Evolutionary conservation across 2,797 vertebrate species (phyloP), one percentile per base, ranked within the genome.

Genomic region (Corythornis leucogaster): DNA sequence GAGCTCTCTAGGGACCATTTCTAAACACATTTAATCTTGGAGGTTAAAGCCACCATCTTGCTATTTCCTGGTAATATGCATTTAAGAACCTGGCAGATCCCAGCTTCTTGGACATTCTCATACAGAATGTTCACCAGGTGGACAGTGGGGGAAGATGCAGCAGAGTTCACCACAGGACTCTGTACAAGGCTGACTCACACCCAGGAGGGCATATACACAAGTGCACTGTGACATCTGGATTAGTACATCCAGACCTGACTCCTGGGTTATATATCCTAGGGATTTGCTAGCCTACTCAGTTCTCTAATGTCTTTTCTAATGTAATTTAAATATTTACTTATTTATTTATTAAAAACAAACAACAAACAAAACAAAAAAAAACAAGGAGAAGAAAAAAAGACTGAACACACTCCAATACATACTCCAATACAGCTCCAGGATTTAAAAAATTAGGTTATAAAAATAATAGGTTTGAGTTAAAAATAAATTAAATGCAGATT

Each of bases 1-100:
- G 15, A 30, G 63, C 26, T 79, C 75, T 84, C 17, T 0, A 46
- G 63, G n/a, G 67, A 51, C 16, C 33, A 45, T 33, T 80, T 79
- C 48, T 87, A 87, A 92, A 59, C 63, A 78, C 26, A 15, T 92
- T 87, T 75, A 83, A 59, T 86, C 66, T 71, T 54, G 51, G 55
- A 85, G 9, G 24, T 57, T 80, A 64, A 82, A 92, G n/a, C 46
- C 71, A 82, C n/a, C 42, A 43, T 48, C 54, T 79, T 3, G 2
- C 40, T 62, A 33, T 48, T 91, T 89, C 51, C 35, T 35, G 67
- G 55, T 35, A 80, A 82, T 54, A 48, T 2, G 13, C 30, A 69
- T 64, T 80, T 48, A 80, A 58, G 58, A 80, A 87, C 7, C 3
- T 9, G 13, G 28, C 7, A 69, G 46, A 79, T 59, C 26, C 28